phyloP scores from a whole-genome alignment of 2,888 invertebrate species.

The Dryobota labecula region DNA sequence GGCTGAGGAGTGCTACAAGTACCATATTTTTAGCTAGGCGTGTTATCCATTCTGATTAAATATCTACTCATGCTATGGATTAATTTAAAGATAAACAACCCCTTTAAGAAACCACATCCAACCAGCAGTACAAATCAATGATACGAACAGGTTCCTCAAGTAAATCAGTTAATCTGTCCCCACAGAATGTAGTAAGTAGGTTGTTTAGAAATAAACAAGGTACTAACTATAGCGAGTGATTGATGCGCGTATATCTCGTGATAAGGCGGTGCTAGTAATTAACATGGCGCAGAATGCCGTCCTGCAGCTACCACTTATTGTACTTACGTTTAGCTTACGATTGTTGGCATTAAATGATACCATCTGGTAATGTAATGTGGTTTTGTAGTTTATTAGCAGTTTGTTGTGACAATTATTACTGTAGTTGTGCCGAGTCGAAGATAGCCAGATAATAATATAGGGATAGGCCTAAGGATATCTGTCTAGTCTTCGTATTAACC shows the following conservation, averaged over 20 bases:
- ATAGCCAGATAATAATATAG: no score
- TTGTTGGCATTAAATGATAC: slow-evolving; percentile 42
- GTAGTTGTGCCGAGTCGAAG: background rate
- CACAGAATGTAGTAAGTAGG: slow-evolving; percentile 62
- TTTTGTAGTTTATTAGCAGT: background rate
- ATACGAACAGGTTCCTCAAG: slow-evolving; percentile 49
- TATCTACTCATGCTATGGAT: background rate
- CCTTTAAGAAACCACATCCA: slow-evolving; percentile 3
- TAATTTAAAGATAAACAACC: slow-evolving; percentile 14
- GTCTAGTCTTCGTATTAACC: background rate
- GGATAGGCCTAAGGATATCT: background rate
- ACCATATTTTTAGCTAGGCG: background rate
- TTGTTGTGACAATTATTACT: background rate
- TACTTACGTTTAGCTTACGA: slow-evolving; percentile 31
- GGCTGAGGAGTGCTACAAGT: background rate
- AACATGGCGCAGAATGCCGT: slow-evolving; percentile 53
- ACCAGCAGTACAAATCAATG: slow-evolving; percentile 30
- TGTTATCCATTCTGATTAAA: background rate
- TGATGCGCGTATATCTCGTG: slow-evolving; percentile 57
- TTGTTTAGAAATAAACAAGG: slow-evolving; percentile 62
- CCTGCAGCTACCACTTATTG: slow-evolving; percentile 29
- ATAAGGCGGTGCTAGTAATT: slow-evolving; percentile 50
- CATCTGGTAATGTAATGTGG: slow-evolving; percentile 7
- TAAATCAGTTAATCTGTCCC: slow-evolving; percentile 63
- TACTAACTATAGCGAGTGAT: slow-evolving; percentile 46